Conservation (phyloP, 1,140 invertebrate species). For the Drosophila pruinosa region DNA sequence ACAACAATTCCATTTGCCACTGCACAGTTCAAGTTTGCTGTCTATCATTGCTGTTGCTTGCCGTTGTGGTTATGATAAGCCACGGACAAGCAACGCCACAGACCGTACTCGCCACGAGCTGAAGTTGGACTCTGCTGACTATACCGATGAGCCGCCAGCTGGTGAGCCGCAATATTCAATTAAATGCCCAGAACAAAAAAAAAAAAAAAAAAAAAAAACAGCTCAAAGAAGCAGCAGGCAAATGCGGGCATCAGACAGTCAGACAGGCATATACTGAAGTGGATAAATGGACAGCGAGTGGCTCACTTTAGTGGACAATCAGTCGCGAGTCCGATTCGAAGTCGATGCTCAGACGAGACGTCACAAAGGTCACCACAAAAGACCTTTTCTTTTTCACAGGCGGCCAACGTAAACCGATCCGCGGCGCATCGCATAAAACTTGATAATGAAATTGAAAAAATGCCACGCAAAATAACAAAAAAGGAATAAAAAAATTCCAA, state of each 20-base stretch:
- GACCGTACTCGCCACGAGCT: neutral
- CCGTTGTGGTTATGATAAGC: slow-evolving; percentile 10
- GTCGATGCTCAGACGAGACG: slow-evolving; percentile 5
- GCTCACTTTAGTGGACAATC: slow-evolving; percentile 14
- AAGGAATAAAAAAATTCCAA: neutral
- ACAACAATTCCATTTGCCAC: slow-evolving; percentile 22
- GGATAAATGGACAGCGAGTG: slow-evolving; percentile 5
- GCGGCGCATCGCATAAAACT: slow-evolving; percentile 53
- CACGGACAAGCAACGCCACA: neutral
- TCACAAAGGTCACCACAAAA: slow-evolving; percentile 42
- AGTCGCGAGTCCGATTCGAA: neutral
- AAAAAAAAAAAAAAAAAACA: slow-evolving; percentile 19
- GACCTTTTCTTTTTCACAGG: slow-evolving; percentile 15
- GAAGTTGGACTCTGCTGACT: slow-evolving; percentile 12
- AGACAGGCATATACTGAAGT: neutral
- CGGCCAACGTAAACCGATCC: slow-evolving; percentile 55
- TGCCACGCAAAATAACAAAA: slow-evolving; percentile 8
- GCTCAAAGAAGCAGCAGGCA: slow-evolving; percentile 8
- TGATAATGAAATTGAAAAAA: slow-evolving; percentile 73
- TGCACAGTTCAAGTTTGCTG: neutral
- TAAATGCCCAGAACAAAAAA: slow-evolving; percentile 40
- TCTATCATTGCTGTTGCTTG: neutral
- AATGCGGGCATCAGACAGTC: neutral
- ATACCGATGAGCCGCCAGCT: slow-evolving; percentile 9
- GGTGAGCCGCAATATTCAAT: slow-evolving; percentile 65